Evolutionary conservation across 2,797 vertebrate genomes (phyloP).

Genomic region (Cryptoblepharus egeriae): DNA sequence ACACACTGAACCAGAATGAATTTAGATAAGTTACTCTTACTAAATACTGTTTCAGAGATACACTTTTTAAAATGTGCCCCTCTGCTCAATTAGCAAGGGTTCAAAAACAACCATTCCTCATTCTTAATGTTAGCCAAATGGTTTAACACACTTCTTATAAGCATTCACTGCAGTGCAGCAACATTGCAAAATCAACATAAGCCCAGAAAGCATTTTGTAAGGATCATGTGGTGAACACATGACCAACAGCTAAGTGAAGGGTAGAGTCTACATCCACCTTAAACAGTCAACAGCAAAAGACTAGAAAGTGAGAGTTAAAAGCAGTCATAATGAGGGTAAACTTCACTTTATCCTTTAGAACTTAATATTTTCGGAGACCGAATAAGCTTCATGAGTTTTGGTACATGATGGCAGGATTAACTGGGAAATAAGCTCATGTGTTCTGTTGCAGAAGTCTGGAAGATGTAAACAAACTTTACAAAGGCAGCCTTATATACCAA

Average conservation of each 20-base stretch:
- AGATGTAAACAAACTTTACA: slow-evolving; percentile 28
- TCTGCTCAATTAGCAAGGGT: too few species aligned
- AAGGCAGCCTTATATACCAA: slow-evolving; percentile 46
- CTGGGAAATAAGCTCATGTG: background rate
- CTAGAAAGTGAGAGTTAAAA: slow-evolving; percentile 41
- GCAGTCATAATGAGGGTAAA: slow-evolving; percentile 32
- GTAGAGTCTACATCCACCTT: slow-evolving; percentile 68
- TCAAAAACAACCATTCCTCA: background rate
- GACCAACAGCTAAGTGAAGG: slow-evolving; percentile 81
- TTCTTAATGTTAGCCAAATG: background rate
- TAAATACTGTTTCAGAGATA: too few species aligned
- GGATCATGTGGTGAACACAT: slow-evolving; percentile 93
- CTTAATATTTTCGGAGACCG: background rate
- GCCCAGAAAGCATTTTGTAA: slow-evolving; percentile 82
- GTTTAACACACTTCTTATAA: slow-evolving; percentile 25
- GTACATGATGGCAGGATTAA: background rate
- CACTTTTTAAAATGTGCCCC: too few species aligned
- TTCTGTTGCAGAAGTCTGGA: background rate
- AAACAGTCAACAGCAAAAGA: slow-evolving; percentile 46
- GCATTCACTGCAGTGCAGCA: slow-evolving; percentile 61
- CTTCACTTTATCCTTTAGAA: slow-evolving; percentile 28
- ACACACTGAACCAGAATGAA: too few species aligned
- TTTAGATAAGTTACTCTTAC: too few species aligned
- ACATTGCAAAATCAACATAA: slow-evolving; percentile 77
- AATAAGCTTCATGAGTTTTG: background rate